Conservation (phyloP, 2,113 vertebrate genomes). For the Trematocara stigmaticum region DNA sequence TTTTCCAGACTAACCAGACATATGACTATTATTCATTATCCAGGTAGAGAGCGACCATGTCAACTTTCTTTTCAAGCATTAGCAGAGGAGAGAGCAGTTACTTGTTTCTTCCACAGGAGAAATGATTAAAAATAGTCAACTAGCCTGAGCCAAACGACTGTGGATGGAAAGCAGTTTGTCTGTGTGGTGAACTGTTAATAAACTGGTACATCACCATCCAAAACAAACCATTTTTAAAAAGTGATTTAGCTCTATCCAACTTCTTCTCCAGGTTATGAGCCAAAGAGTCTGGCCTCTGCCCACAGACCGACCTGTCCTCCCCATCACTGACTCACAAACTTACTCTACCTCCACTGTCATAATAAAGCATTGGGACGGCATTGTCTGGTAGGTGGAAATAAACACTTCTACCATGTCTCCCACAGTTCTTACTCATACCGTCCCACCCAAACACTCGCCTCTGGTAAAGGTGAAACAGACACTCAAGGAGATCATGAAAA, state of each 20-base stretch:
- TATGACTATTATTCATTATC: neutral
- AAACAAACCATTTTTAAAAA: neutral
- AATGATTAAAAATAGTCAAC: neutral
- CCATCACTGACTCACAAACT: slow-evolving; percentile 34
- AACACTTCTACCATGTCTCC: slow-evolving; percentile 37
- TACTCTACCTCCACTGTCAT: slow-evolving; percentile 28
- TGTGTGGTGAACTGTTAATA: slow-evolving; percentile 30
- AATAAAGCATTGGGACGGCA: slow-evolving; percentile 13
- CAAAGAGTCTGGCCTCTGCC: slow-evolving; percentile 28
- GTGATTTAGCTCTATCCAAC: slow-evolving; percentile 4
- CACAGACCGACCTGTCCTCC: slow-evolving; percentile 23
- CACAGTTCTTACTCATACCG: slow-evolving; percentile 39
- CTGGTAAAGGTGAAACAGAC: slow-evolving; percentile 37
- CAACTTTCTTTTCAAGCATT: neutral
- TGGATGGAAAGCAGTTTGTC: slow-evolving; percentile 10
- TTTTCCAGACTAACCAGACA: neutral
- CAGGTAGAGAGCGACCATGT: neutral
- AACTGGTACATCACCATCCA: neutral
- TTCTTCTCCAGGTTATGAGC: slow-evolving; percentile 30
- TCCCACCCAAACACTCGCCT: slow-evolving; percentile 40
- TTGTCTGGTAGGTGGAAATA: slow-evolving; percentile 47
- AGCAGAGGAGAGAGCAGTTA: neutral
- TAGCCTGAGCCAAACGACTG: neutral
- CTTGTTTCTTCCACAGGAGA: neutral
- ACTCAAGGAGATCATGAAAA: neutral